Percentiles rank a stretch among this genome's conserved stretches.
Conservation (phyloP, 2,888 invertebrate species). For the Ischnura elegans region DNA sequence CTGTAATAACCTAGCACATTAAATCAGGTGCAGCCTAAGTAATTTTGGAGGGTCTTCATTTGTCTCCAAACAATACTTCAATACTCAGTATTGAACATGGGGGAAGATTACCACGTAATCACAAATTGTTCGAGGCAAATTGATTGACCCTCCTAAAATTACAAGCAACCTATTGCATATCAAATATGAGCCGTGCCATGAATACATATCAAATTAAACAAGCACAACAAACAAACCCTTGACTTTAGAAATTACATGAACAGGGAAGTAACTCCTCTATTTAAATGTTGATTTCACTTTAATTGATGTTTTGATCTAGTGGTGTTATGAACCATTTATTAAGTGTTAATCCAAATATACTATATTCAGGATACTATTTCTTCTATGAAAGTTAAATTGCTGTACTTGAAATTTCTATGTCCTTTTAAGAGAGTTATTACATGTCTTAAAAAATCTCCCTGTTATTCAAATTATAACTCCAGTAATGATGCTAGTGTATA, state of each 20-base stretch:
- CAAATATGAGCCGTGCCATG: conserved; percentile 54
- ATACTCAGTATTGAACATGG: conserved; percentile 45
- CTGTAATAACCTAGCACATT: conserved; percentile 1
- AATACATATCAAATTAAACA: conserved; percentile 59
- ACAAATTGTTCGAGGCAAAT: conserved; percentile 39
- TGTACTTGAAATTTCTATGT: conserved; percentile 66
- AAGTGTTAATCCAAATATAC: conserved; percentile 62
- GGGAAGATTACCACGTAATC: conserved; percentile 67
- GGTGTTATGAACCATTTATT: conserved; percentile 64
- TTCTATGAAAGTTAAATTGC: conserved; percentile 65
- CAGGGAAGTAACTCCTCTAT: conserved; percentile 46
- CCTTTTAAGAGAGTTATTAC: conserved; percentile 53
- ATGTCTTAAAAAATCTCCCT: conserved; percentile 59
- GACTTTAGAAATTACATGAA: background rate
- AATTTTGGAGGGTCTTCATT: conserved; percentile 46
- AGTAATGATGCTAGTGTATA: conserved; percentile 63
- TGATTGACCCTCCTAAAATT: conserved; percentile 1
- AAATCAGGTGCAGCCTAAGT: conserved; percentile 31
- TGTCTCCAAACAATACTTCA: conserved; percentile 36
- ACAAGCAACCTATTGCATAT: conserved; percentile 50
- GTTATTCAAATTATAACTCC: conserved; percentile 55
- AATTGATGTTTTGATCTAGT: conserved; percentile 60
- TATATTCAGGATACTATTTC: conserved; percentile 60
- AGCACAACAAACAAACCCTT: background rate
- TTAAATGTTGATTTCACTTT: conserved; percentile 61